Evolutionary conservation across 1,140 invertebrate genomes (phyloP), one percentile per base, ranked within the genome.

Genomic region (Augochlora pura): DNA sequence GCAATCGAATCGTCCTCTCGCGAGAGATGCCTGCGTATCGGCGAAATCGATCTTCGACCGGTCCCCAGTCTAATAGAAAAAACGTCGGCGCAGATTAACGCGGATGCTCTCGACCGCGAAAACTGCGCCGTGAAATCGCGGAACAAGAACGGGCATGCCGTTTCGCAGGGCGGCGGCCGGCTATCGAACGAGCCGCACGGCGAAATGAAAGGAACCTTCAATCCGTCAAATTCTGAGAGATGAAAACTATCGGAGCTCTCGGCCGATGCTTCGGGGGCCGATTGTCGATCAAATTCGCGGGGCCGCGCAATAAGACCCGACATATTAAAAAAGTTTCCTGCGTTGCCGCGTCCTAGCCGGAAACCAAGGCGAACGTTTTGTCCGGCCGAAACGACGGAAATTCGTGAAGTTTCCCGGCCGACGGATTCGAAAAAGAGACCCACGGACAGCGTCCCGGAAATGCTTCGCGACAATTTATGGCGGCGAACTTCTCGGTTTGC

Each of bases 311-410:
- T 62, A 54, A 54, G 42, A 32, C 32, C 49, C 27, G 57, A 39
- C 42, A n/a, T 77, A 77, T 77, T 77, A 78, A 64, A 72, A 72
- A 78, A 78, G 46, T 77, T 77, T 42, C 23, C 16, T 46, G 57
- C 46, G 54, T 25, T n/a, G 32, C 32, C 32, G 32, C 32, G 32
- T 4, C 32, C 1, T 32, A 32, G 4, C 32, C 39, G 23, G 25
- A n/a, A n/a, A 73, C 12, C 5, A 32, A 5, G 7, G 25, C 3
- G 10, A 1, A 6, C 1, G 21, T 25, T 42, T 25, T 10, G 21
- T n/a, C 25, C 38, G 10, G 18, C 21, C 9, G 2, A n/a, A 4
- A 2, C 7, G 23, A 21, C 38, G 21, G 23, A 14, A 57, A 75
- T 57, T 25, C 32, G 32, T 39, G 46, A 18, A 39, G n/a, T 49